A percentile compares a stretch with the other conserved stretches of the same genome.
These are phyloP conservation scores for Xyrichtys novacula DNA, from an alignment of 2,797 vertebrate genomes.

Conservation along the genomic window DNA sequence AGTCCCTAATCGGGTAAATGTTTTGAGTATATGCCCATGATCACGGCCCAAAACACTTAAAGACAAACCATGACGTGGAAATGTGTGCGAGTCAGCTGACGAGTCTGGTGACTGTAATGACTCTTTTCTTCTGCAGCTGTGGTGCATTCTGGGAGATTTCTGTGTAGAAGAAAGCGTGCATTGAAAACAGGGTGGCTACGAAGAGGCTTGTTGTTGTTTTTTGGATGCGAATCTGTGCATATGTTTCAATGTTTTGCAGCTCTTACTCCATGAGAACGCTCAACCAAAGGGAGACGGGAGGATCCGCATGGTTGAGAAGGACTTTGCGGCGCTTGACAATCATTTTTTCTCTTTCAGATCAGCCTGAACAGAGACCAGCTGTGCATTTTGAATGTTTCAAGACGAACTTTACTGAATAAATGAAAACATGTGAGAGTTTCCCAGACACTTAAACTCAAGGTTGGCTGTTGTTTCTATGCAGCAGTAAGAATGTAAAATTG, in stretches of 20 bases:
- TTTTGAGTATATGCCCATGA: conserved; percentile 99
- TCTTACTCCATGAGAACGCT: background rate
- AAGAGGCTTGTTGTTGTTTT: conserved; percentile 9
- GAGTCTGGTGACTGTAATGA: conserved; percentile 45
- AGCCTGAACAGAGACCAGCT: conserved; percentile 27
- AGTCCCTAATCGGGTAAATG: conserved; percentile 90
- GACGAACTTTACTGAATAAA: conserved; percentile 34
- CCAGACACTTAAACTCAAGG: conserved; percentile 36
- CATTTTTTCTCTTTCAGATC: conserved; percentile 68
- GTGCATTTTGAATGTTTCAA: conserved; percentile 57
- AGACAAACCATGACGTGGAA: conserved; percentile 40
- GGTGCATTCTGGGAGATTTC: conserved; percentile 4
- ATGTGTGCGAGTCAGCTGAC: conserved; percentile 12
- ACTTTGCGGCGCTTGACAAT: conserved; percentile 23
- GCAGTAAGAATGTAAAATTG: background rate
- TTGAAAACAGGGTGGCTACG: background rate
- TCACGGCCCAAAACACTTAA: conserved; percentile 74
- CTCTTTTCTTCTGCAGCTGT: conserved; percentile 36
- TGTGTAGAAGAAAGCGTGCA: too few relatives aligned
- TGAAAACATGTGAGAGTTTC: conserved; percentile 54
- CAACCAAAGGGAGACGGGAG: background rate
- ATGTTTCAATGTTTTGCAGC: conserved; percentile 4
- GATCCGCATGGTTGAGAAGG: conserved; percentile 34
- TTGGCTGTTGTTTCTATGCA: conserved; percentile 5
- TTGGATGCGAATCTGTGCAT: conserved; percentile 8